Evolutionary conservation across 2,888 invertebrate genomes (phyloP), one percentile per base, ranked within the genome.

Genomic region (Notodonta ziczac): DNA sequence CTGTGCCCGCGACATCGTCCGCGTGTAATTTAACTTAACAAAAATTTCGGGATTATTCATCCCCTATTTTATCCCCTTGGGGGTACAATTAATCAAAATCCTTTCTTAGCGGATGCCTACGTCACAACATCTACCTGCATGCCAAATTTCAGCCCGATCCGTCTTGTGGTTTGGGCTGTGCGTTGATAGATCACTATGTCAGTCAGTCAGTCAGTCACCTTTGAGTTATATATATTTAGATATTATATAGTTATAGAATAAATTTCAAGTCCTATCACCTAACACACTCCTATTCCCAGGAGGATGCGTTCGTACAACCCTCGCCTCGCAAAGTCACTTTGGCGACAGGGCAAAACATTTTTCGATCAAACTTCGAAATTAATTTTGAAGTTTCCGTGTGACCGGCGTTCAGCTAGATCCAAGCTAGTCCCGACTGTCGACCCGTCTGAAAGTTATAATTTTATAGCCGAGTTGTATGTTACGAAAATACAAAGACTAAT

Each of bases 351-450:
- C 73, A 84, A 84, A 88, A 87, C 81, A 89, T 88, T 90, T 89
- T 89, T 89, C 88, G 84, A 89, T 90, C 86, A 86, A 90, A 90
- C 85, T 90, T 89, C 67, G 80, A 89, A 89, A 90, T 90, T 90
- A 90, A 90, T 90, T 90, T 89, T 81, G 81, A 89, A 90, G 86
- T 89, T 87, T 78, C 81, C 79, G 78, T 82, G 84, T 85, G 86
- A 84, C 85, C 85, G 78, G 73, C 77, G 82, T 72, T 81, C 78
- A 74, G 73, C 76, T 67, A 69, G 74, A 77, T 77, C 72, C 75
- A 70, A 72, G 79, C 67, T 68, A 70, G 73, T 70, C 75, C 77
- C 77, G 77, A 81, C 84, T 78, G 81, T 73, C 79, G 78, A 74
- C 78, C 72, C 68, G 78, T 70, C 79, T 72, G 63, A 65, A 82